phyloP scores from a whole-genome alignment of 2,888 invertebrate species.

The Chrysolina americana region DNA sequence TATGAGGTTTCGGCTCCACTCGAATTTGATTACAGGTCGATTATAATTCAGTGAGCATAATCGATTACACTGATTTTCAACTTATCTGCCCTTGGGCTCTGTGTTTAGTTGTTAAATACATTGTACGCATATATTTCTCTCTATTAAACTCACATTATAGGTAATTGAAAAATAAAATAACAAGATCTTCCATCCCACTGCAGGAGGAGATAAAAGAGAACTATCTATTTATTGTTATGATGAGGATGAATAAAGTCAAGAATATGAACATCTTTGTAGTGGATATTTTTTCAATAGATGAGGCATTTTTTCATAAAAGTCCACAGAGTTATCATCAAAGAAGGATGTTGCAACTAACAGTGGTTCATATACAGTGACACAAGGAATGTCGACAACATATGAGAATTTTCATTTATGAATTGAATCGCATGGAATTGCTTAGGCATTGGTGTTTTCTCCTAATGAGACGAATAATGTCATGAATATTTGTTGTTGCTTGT shows the following conservation, averaged over 20 bases:
- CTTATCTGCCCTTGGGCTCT: slow-evolving; percentile 46
- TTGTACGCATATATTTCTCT: slow-evolving; percentile 47
- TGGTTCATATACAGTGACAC: too few species aligned
- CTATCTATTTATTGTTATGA: slow-evolving; percentile 40
- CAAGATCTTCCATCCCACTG: slow-evolving; percentile 42
- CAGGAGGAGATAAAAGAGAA: slow-evolving; percentile 36
- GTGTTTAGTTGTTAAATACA: slow-evolving; percentile 50
- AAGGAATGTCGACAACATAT: too few species aligned
- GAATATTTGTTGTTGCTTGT: too few species aligned
- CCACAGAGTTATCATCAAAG: too few species aligned
- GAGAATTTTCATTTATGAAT: too few species aligned
- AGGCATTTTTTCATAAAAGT: too few species aligned
- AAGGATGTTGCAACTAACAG: too few species aligned
- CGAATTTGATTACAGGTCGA: slow-evolving; percentile 51
- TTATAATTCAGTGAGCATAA: slow-evolving; percentile 48
- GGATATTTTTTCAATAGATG: too few species aligned
- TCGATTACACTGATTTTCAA: slow-evolving; percentile 53
- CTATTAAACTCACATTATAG: slow-evolving; percentile 49
- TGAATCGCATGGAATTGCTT: too few species aligned
- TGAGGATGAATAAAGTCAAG: slow-evolving; percentile 1
- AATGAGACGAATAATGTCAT: too few species aligned
- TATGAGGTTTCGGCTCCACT: slow-evolving; percentile 37
- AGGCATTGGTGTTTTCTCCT: too few species aligned
- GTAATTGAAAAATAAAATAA: slow-evolving; percentile 49
- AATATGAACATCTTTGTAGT: too few species aligned